Evolutionary conservation across 2,113 vertebrate species (phyloP).

Genomic region (Turnix velox): DNA sequence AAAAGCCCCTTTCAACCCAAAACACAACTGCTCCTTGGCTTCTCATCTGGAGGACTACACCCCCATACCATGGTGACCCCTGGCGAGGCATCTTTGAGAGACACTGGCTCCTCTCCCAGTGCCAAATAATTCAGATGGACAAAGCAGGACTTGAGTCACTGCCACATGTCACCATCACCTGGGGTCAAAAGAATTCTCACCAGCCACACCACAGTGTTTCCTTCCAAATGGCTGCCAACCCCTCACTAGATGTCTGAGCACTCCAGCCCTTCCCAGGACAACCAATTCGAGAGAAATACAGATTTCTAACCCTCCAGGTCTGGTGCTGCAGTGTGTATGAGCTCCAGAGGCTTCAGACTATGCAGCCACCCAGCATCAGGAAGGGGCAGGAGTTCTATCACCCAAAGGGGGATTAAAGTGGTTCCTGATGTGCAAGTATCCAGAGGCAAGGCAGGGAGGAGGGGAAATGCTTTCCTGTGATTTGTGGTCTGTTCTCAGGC

Average conservation of each 20-base stretch:
- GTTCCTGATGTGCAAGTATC: not conserved
- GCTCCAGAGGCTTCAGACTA: not conserved
- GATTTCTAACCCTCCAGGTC: not conserved
- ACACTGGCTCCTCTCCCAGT: not conserved
- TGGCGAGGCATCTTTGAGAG: not conserved
- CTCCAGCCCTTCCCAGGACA: not conserved
- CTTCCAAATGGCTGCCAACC: not conserved
- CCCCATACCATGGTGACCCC: not conserved
- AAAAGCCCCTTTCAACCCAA: not conserved
- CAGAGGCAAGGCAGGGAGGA: constrained; percentile 30
- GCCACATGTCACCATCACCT: not conserved
- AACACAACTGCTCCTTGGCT: not conserved
- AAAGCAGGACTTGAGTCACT: not conserved
- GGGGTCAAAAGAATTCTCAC: not conserved
- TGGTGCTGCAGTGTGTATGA: fast-evolving
- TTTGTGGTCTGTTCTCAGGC: constrained; percentile 20
- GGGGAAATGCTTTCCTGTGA: not conserved
- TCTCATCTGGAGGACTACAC: not conserved
- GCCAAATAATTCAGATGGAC: not conserved
- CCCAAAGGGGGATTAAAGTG: not conserved
- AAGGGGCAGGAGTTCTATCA: constrained; percentile 16
- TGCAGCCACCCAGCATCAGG: fast-evolving
- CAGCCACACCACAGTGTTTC: fast-evolving
- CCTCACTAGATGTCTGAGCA: not conserved
- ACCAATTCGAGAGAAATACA: not conserved